Evolutionary conservation across 2,888 invertebrate species (phyloP).

Genomic region (Morpho helenor): DNA sequence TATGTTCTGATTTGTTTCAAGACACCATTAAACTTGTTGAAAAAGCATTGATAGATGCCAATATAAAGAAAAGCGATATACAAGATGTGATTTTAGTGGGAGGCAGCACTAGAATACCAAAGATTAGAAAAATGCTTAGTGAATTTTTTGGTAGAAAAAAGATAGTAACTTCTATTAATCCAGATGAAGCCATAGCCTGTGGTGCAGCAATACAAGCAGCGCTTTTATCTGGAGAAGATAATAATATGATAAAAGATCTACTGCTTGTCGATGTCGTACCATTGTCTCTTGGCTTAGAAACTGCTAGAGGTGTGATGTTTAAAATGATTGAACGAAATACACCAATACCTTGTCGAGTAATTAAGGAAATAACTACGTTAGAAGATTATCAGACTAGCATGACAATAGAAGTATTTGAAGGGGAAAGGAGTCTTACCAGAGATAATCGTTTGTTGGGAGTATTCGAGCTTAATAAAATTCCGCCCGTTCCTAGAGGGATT

Average conservation of each 20-base stretch:
- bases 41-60: constrained; percentile 45
- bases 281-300: constrained; percentile 56
- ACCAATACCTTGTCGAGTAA: constrained; percentile 49
- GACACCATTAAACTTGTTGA: constrained; percentile 45
- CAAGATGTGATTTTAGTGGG: constrained; percentile 52
- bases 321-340: constrained; percentile 57
- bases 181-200: constrained; percentile 59
- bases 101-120: constrained; percentile 60
- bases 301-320: constrained; percentile 55
- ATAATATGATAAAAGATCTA: constrained; percentile 41
- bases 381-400: constrained; percentile 57
- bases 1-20: constrained; percentile 58
- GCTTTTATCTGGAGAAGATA: constrained; percentile 40
- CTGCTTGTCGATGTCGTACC: constrained; percentile 55
- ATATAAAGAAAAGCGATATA: constrained; percentile 44
- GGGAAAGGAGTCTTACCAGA: constrained; percentile 53
- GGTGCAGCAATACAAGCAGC: constrained; percentile 65
- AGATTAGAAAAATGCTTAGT: constrained; percentile 43
- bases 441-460: constrained; percentile 57
- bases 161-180: constrained; percentile 47
- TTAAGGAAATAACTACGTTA: constrained; percentile 54
- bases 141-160: constrained; percentile 46
- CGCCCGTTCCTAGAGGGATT: constrained; percentile 55
- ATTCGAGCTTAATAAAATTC: constrained; percentile 52
- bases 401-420: constrained; percentile 63